Base-by-base conservation (phyloP, 2,888 invertebrate genomes). In the Teleiodes luculella region DNA sequence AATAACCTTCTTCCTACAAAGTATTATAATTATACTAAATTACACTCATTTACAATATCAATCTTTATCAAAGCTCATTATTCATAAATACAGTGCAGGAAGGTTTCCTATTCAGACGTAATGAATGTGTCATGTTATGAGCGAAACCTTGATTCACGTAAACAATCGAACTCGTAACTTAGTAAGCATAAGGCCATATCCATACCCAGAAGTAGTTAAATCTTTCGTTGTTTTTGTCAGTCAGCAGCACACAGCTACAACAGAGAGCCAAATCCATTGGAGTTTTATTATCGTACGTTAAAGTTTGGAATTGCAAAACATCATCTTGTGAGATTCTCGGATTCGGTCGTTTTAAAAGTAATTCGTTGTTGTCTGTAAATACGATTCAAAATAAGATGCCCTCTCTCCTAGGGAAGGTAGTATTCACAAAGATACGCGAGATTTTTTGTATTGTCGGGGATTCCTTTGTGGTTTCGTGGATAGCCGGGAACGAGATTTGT, bases 281-380 rank as follows among this genome's bases (percentile, higher is more conserved):
- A 73, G 72, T 82, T 85, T 84, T 85, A 85, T 84, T 82, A 84
- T 83, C 80, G 81, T 70, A 73, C 76, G 80, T 84, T 78, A 84
- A 82, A 79, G 78, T 78, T 79, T 63, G 71, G 70, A 80, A 78
- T 84, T 72, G 80, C 78, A 76, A 74, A 76, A 70, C 76, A 72
- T 72, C 69, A 60, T 57, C 55, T 60, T 57, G 59, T 65, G 62
- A 62, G 63, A 62, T 59, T 57, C 52, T 56, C 54, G 60, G 53
- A 51, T 46, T 35, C 46, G 57, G 52, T 47, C 59, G 49, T 66
- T 64, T 63, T 51, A 79, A 84, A 80, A 72, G 58, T 60, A 70
- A 59, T 66, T 76, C 71, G 85, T 77, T 69, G 55, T 36, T 54
- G 16, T 54, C 46, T 55, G 54, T 56, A 52, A 56, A 72, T 82